Base-by-base conservation (phyloP, 2,888 invertebrate species). In the Scaptomyza polygonia region DNA sequence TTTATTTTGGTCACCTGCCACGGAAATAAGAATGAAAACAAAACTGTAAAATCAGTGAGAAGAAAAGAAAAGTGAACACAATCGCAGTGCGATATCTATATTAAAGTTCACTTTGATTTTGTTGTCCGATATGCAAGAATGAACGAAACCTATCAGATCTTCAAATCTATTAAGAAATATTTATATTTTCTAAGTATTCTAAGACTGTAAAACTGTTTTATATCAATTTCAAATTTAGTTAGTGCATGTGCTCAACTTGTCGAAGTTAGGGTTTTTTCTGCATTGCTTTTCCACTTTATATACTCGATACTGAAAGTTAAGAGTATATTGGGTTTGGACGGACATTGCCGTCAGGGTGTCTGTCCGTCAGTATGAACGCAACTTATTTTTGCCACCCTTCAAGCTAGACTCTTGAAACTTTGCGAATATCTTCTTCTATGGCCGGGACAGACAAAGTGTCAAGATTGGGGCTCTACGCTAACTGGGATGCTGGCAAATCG, bases 21-120 rank as follows among this genome's bases (percentile, higher is more conserved):
- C 53, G 53, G 47, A 61, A 77, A 65, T 45, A 40, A 36, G 71
- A 73, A 63, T 57, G 63, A 34, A 61, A 72, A 44, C 36, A 56
- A 70, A 67, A 57, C 47, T 43, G 30, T 57, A 63, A 57, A 53
- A 63, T 48, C 65, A 56, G 14, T 42, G 49, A 59, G 45, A 64
- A 49, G 59, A 58, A 64, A 70, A 53, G 51, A 68, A 63, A 70
- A 25, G 25, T 43, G 57, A 42, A 8, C 51, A 40, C 62, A 69
- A 62, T 66, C 51, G 56, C 16, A 52, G 47, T 54, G 72, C 9
- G 42, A 43, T 44, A 16, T 39, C 57, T 70, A 3, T 0, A 7
- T 3, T 1, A 0, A 18, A 18, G 9, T 27, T n/a, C 7, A 32
- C 6, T 5, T 55, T 3, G 16, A 8, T 14, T 52, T 16, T 11